Evolutionary conservation across 2,113 vertebrate species (phyloP), one percentile per base, ranked within the genome.

Genomic region (Chinchilla lanigera): DNA sequence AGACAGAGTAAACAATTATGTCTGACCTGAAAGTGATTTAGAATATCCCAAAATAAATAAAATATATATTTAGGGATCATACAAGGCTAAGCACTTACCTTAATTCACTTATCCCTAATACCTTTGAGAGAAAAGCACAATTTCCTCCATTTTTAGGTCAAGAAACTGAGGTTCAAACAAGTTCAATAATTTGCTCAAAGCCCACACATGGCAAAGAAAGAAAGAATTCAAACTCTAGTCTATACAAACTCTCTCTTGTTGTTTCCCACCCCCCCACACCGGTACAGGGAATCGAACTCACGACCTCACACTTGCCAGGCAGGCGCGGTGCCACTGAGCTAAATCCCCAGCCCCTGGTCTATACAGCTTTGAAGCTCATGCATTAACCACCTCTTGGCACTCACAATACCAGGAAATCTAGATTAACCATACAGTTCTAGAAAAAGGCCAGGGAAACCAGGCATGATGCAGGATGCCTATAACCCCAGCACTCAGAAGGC

Each of bases 81-180:
- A 54, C 12, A 58, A 75, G 58, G 7, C 8, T 47, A 77, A n/a
- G 35, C 65, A 52, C 4, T 24, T 47, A 58, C 5, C 92, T 50
- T 83, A 60, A 89, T 33, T 58, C 22, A 78, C 71, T 71, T 67
- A 30, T 65, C 52, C 35, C 80, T 41, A 89, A 63, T 80, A 77
- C 67, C 19, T 65, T 50, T 52, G 22, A 26, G n/a, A 75, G n/a
- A 75, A 92, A 92, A 86, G 33, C 30, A 90, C 13, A 56, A 35
- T 52, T 77, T 47, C 13, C 17, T 7, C 35, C 47, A 89, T 16
- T 94, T 97, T 87, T 63, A 75, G 83, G 56, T 85, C 67, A 92
- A 69, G 78, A 97, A 96, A 71, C 50, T 22, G 5, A 96, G 14
- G 60, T 12, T 94, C 77, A 65, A 92, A 73, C 78, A 93, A 89